phyloP scores from a whole-genome alignment of 2,888 invertebrate species.

The Dioctria rufipes region DNA sequence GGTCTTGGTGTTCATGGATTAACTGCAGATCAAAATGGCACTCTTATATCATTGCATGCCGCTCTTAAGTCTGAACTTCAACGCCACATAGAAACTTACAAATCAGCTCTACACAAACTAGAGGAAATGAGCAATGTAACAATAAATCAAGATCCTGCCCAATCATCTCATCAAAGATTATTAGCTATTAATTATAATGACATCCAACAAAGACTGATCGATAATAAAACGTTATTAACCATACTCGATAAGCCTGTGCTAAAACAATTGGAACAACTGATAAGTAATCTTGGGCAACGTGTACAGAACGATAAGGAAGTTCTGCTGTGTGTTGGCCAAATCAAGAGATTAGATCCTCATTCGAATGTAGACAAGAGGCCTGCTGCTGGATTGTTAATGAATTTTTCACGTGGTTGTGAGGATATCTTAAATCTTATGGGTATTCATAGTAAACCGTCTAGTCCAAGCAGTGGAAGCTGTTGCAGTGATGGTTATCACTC shows the following conservation, averaged over 20 bases:
- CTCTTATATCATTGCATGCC: slow-evolving; percentile 84
- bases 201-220: slow-evolving; percentile 90
- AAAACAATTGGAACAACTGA: slow-evolving; percentile 81
- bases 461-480: slow-evolving; percentile 73
- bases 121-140: slow-evolving; percentile 79
- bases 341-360: slow-evolving; percentile 77
- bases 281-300: slow-evolving; percentile 80
- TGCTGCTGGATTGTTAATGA: slow-evolving; percentile 81
- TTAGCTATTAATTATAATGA: slow-evolving; percentile 87
- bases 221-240: slow-evolving; percentile 91
- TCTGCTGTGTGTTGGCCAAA: slow-evolving; percentile 80
- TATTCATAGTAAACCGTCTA: slow-evolving; percentile 71
- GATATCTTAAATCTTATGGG: slow-evolving; percentile 85
- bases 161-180: slow-evolving; percentile 91
- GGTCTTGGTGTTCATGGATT: slow-evolving; percentile 91
- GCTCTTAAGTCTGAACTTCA: slow-evolving; percentile 89
- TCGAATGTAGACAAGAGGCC: slow-evolving; percentile 78
- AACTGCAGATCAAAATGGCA: slow-evolving; percentile 77
- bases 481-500: slow-evolving; percentile 89
- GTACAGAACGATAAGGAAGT: slow-evolving; percentile 95
- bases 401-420: slow-evolving; percentile 82
- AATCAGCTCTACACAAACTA: slow-evolving; percentile 87
- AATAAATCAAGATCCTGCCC: slow-evolving; percentile 81
- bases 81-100: slow-evolving; percentile 87
- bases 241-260: slow-evolving; percentile 87